Base-by-base conservation (phyloP, 2,797 vertebrate genomes). In the Argyrosomus regius region DNA sequence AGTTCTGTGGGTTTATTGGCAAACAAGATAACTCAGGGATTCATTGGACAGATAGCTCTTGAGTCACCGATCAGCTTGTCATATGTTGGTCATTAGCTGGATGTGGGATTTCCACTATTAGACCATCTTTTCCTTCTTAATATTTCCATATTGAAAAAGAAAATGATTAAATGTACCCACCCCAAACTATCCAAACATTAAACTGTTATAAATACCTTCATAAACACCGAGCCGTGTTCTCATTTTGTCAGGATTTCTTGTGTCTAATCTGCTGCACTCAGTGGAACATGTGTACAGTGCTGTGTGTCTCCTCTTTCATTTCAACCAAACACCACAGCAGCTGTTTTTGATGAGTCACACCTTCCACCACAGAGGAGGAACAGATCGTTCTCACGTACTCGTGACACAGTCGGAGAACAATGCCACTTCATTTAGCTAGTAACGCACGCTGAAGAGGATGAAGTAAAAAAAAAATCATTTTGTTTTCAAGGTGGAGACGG, bases 271-370 rank as follows among this genome's bases (percentile, higher is more conserved):
- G 24, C 46, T 56, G 17, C 26, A 49, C 43, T 75, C 49, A 45
- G 43, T 31, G 63, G 59, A 69, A 68, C 67, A 66, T 35, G 62
- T 22, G 77, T 20, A 24, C 61, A 20, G 71, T 20, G 7, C 71
- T 10, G 35, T 9, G 20, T 6, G 56, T 61, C 77, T 66, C 56
- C 49, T 64, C 62, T 78, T 65, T 81, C 60, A 67, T 75, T 72
- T 67, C 63, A 72, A 17, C 65, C 70, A 69, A 82, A 83, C 79
- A 80, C 60, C 14, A 28, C 72, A 68, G 82, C 88, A 89, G 87
- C 85, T 91, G 87, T 63, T 89, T 89, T 75, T 63, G 77, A 81
- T 87, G 88, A 91, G 78, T 91, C 83, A 83, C 86, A 83, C 57
- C 84, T 76, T 82, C 82, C 65, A 53, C 52, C 72, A 70, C 72